Percentiles rank a stretch among this genome's conserved stretches.
Evolutionary conservation across 2,888 invertebrate species (phyloP).

Genomic region (Catocala nupta): DNA sequence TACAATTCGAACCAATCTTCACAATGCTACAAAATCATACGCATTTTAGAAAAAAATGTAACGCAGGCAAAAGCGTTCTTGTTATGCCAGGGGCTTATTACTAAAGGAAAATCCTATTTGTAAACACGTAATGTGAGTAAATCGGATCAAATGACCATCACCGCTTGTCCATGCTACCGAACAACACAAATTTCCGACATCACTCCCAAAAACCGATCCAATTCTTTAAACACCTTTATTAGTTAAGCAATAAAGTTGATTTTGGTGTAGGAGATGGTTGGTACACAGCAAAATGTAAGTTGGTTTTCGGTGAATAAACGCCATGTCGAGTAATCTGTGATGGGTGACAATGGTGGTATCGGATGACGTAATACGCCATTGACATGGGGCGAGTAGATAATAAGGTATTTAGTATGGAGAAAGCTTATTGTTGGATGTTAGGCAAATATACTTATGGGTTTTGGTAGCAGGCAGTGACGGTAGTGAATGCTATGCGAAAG

Average conservation of each 20-base stretch:
- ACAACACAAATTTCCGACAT: too few species aligned
- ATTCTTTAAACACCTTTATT: background rate
- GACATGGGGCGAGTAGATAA: constrained; percentile 57
- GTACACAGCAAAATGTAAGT: constrained; percentile 10
- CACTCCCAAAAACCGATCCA: background rate
- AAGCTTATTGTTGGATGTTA: constrained; percentile 36
- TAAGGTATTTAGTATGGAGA: constrained; percentile 54
- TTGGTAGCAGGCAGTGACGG: constrained; percentile 11
- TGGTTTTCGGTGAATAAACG: constrained; percentile 46
- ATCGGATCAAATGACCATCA: constrained; percentile 68
- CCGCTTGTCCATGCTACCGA: constrained; percentile 37
- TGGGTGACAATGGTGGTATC: constrained; percentile 58
- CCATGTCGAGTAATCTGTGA: constrained; percentile 51
- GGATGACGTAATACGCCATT: constrained; percentile 57
- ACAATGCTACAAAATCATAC: constrained; percentile 7
- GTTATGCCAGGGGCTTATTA: constrained; percentile 38
- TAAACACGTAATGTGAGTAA: constrained; percentile 64
- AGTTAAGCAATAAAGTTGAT: constrained; percentile 10
- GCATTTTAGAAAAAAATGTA: constrained; percentile 10
- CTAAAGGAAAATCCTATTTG: constrained; percentile 63
- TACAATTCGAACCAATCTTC: background rate
- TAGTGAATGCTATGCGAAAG: constrained; percentile 13
- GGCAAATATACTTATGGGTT: constrained; percentile 21
- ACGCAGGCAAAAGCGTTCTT: constrained; percentile 24
- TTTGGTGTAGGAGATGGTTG: background rate